A percentile compares a stretch with the other conserved stretches of the same genome.
phyloP scores from a whole-genome alignment of 2,797 vertebrate species.

The Epinephelus malabaricus region DNA sequence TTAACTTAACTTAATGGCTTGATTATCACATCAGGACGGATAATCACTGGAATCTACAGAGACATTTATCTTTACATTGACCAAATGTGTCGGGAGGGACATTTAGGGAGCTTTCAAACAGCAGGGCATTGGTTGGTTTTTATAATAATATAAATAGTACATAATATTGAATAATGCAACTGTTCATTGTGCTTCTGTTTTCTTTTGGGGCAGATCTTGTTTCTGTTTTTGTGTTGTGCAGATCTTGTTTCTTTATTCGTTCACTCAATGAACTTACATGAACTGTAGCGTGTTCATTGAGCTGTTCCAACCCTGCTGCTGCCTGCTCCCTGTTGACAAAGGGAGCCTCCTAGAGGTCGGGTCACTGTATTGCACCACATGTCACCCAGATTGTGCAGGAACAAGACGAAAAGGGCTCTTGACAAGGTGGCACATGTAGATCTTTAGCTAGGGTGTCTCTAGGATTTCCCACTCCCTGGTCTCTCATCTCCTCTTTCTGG shows the following conservation, averaged over 20 bases:
- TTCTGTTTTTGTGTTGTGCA: background rate
- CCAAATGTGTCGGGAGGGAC: constrained; percentile 27
- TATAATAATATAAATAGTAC: background rate
- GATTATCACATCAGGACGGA: constrained; percentile 68
- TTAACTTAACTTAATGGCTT: constrained; percentile 64
- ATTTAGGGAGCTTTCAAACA: background rate
- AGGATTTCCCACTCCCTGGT: background rate
- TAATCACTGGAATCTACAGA: constrained; percentile 55
- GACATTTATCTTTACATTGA: constrained; percentile 45
- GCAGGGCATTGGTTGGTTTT: constrained; percentile 4
- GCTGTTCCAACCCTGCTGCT: background rate
- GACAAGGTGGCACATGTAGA: constrained; percentile 4
- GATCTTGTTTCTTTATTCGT: background rate
- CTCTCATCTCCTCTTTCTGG: background rate
- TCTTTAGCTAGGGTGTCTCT: background rate
- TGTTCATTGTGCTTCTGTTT: background rate
- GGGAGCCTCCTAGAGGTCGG: constrained; percentile 60
- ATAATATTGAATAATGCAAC: background rate
- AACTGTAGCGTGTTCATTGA: background rate
- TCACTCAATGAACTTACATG: background rate
- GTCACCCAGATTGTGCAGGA: background rate
- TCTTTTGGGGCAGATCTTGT: background rate
- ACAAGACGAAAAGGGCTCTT: background rate
- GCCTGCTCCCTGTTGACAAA: constrained; percentile 24
- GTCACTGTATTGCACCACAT: constrained; percentile 29